A percentile compares a stretch with the other conserved stretches of the same genome.
Evolutionary conservation across 2,797 vertebrate genomes (phyloP).

Genomic region (Syncerus caffer): DNA sequence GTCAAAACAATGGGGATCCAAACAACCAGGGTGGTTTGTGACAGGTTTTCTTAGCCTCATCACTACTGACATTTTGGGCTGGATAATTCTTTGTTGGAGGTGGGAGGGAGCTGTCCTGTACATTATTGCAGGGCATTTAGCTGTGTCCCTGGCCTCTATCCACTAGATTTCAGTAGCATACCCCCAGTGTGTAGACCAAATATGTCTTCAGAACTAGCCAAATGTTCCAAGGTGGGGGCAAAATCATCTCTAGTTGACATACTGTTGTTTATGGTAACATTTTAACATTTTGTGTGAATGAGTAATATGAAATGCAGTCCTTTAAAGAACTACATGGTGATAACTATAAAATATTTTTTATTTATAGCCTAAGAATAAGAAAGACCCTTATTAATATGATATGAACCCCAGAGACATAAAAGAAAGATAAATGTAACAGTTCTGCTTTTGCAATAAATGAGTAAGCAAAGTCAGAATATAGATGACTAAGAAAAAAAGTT

Average conservation of each 20-base stretch:
- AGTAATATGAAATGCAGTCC: not conserved
- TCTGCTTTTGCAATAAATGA: not conserved
- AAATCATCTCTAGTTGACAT: not conserved
- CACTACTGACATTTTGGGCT: not conserved
- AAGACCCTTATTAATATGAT: conserved; percentile 13
- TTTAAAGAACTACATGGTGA: not conserved
- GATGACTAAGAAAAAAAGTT: not conserved
- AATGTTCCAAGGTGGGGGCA: not conserved
- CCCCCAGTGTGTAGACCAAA: not conserved
- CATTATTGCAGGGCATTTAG: not conserved
- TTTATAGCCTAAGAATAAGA: not conserved
- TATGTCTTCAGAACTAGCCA: not conserved
- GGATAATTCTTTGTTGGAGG: not conserved
- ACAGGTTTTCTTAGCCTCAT: not conserved
- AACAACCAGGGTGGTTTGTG: not conserved
- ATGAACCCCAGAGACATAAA: not conserved
- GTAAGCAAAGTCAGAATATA: not conserved
- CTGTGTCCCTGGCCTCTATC: not conserved
- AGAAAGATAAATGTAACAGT: not conserved
- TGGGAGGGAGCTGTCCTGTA: not conserved
- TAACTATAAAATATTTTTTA: not conserved
- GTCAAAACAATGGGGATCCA: not conserved
- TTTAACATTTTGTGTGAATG: not conserved
- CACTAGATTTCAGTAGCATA: not conserved
- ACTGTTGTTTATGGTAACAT: not conserved